Conservation (phyloP, 1,140 invertebrate species). For the Manduca sexta region DNA sequence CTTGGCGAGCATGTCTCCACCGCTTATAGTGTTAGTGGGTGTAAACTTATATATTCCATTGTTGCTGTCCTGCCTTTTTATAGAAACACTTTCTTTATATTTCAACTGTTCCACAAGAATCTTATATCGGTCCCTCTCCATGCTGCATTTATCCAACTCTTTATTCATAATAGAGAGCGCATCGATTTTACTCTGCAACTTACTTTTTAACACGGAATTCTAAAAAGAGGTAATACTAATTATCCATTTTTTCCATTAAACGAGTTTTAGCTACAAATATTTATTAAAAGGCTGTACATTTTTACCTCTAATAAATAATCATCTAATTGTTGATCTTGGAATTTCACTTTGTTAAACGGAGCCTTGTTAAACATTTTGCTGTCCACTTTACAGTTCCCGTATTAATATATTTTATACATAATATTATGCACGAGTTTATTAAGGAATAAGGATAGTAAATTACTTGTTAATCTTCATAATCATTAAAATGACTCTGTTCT, state of each 20-base stretch:
- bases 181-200: constrained; percentile 87
- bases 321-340: constrained; percentile 60
- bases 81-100: constrained; percentile 70
- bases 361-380: constrained; percentile 42
- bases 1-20: constrained; percentile 63
- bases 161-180: constrained; percentile 83
- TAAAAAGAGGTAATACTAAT: constrained; percentile 44
- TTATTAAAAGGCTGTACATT: constrained; percentile 2
- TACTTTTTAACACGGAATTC: constrained; percentile 77
- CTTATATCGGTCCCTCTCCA: constrained; percentile 87
- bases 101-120: constrained; percentile 86
- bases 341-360: constrained; percentile 45
- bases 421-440: too few relatives aligned
- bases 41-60: constrained; percentile 41
- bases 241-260: too few relatives aligned
- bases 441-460: too few relatives aligned
- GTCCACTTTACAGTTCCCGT: background rate
- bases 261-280: too few relatives aligned
- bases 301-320: constrained; percentile 60
- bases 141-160: constrained; percentile 85
- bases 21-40: constrained; percentile 55
- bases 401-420: too few relatives aligned
- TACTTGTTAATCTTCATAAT: too few relatives aligned
- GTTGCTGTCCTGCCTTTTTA: constrained; percentile 23
- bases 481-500: too few relatives aligned